A percentile compares a stretch with the other conserved stretches of the same genome.
phyloP scores from a whole-genome alignment of 2,888 invertebrate genomes.

The Villa cingulata region DNA sequence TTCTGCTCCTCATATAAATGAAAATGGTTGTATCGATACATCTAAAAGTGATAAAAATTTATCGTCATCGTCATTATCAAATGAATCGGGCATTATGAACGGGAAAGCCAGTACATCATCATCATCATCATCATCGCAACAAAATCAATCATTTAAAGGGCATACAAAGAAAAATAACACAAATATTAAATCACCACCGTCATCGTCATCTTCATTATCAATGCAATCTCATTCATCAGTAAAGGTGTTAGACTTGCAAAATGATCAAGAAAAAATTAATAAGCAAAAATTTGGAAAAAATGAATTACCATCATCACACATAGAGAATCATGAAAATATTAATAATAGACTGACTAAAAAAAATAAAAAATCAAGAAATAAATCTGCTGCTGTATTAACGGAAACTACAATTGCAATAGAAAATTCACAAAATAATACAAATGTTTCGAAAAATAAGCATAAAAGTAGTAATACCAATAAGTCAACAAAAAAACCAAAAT shows the following conservation, averaged over 20 bases:
- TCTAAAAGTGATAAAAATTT: background rate
- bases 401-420: background rate
- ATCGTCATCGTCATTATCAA: background rate
- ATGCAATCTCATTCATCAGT: too few species aligned
- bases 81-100: too few species aligned
- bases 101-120: too few species aligned
- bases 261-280: too few species aligned
- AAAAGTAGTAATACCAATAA: background rate
- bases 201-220: background rate
- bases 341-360: constrained; percentile 1
- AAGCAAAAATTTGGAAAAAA: too few species aligned
- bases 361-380: constrained; percentile 1
- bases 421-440: constrained; percentile 1
- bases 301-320: background rate
- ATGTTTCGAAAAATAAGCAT: too few species aligned
- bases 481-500: background rate
- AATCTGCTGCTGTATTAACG: background rate
- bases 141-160: too few species aligned
- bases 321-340: background rate
- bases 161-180: background rate
- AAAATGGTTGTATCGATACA: constrained; percentile 9
- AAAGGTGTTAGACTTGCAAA: too few species aligned
- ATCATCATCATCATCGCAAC: too few species aligned
- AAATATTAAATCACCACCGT: background rate
- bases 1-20: constrained; percentile 9